A percentile compares a stretch with the other conserved stretches of the same genome.
These are phyloP conservation scores for Physella acuta DNA, from an alignment of 1,140 invertebrate species.

Conservation along the genomic window DNA sequence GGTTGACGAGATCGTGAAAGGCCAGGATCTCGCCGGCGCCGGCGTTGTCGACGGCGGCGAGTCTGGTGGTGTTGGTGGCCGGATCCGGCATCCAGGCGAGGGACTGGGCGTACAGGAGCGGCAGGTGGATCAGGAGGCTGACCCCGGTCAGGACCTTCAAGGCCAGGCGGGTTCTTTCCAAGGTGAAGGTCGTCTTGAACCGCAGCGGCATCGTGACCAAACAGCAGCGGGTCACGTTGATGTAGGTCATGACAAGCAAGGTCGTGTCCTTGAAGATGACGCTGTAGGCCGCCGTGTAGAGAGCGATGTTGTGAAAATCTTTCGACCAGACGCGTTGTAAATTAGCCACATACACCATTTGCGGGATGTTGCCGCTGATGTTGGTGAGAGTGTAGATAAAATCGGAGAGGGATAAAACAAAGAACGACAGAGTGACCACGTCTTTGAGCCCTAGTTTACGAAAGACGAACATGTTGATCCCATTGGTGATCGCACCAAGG, in stretches of 20 bases:
- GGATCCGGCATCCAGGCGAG: not conserved
- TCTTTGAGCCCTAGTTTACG: not conserved
- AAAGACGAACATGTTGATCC: not conserved
- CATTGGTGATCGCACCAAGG: not conserved
- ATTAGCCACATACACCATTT: not conserved
- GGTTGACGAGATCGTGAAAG: not conserved
- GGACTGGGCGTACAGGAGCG: not conserved
- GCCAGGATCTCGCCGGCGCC: not conserved
- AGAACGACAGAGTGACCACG: not conserved
- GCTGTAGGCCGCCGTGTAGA: not conserved
- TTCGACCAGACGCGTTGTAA: not conserved
- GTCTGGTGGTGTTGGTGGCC: not conserved
- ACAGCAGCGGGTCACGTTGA: not conserved
- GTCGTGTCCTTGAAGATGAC: not conserved
- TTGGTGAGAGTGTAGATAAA: not conserved
- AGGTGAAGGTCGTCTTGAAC: not conserved
- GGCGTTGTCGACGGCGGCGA: not conserved
- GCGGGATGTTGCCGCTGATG: not conserved
- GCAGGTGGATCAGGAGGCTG: not conserved
- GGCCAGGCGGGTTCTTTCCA: not conserved
- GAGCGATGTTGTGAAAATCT: not conserved
- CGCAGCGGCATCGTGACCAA: not conserved
- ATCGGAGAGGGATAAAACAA: not conserved
- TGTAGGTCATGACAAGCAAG: not conserved
- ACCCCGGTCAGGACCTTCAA: not conserved